phyloP scores from a whole-genome alignment of 1,140 invertebrate genomes.

The Drosophila triauraria region DNA sequence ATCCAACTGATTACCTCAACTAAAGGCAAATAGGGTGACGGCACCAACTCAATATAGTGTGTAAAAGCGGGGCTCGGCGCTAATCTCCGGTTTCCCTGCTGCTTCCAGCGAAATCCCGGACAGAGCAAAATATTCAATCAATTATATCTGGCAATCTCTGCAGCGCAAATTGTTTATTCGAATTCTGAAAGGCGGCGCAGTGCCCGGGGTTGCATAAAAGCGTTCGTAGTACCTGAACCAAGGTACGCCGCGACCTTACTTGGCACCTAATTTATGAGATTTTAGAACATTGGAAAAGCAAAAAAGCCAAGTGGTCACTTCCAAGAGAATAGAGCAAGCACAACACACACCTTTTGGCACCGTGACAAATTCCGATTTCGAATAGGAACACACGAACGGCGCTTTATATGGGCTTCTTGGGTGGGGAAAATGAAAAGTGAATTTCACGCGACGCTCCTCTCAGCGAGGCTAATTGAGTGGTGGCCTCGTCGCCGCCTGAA shows the following conservation, averaged over 20 bases:
- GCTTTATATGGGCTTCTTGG: slow-evolving; percentile 13
- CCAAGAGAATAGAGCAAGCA: slow-evolving; percentile 27
- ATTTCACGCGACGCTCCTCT: slow-evolving; percentile 41
- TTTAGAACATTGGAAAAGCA: slow-evolving; percentile 21
- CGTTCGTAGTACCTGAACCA: slow-evolving; percentile 6
- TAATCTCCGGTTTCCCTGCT: slow-evolving; percentile 4
- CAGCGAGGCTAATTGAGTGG: slow-evolving; percentile 30
- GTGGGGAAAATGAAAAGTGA: slow-evolving; percentile 21
- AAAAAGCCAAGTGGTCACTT: slow-evolving; percentile 22
- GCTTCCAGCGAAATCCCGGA: not conserved
- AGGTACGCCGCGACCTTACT: slow-evolving; percentile 39
- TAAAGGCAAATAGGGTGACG: not conserved
- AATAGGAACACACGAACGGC: slow-evolving; percentile 22
- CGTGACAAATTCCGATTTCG: slow-evolving; percentile 58
- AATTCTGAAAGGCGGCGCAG: slow-evolving; percentile 8
- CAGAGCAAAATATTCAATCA: slow-evolving; percentile 22
- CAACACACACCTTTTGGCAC: slow-evolving; percentile 74
- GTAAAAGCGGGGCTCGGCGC: slow-evolving; percentile 11
- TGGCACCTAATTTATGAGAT: slow-evolving; percentile 27
- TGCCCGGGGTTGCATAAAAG: slow-evolving; percentile 30
- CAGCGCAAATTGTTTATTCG: slow-evolving; percentile 41
- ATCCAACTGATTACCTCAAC: not conserved
- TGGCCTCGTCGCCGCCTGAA: slow-evolving; percentile 55
- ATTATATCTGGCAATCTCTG: slow-evolving; percentile 32
- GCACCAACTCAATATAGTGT: not conserved